These are phyloP conservation scores for Calliscelio sp. DNA, from an alignment of 2,888 invertebrate species.

Conservation along the genomic window DNA sequence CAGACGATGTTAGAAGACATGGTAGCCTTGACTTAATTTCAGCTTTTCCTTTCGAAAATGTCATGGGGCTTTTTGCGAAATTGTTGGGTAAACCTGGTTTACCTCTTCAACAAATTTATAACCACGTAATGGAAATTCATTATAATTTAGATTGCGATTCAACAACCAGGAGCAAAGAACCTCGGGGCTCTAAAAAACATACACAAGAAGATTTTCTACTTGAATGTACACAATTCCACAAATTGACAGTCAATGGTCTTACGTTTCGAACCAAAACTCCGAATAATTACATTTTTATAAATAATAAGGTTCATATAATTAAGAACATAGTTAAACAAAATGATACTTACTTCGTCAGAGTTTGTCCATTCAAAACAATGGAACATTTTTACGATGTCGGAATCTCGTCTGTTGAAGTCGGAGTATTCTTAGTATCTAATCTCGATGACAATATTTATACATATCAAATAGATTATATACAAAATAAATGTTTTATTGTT, in stretches of 20 bases:
- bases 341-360: conserved; percentile 11
- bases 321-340: conserved; percentile 4
- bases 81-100: conserved; percentile 38
- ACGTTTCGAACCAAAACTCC: background rate
- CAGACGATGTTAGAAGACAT: conserved; percentile 44
- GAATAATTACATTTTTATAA: background rate
- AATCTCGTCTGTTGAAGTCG: conserved; percentile 10
- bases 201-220: background rate
- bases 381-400: conserved; percentile 36
- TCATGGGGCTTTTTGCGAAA: conserved; percentile 46
- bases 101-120: conserved; percentile 41
- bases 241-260: conserved; percentile 20
- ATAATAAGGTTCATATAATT: conserved; percentile 16
- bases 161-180: too few relatives aligned
- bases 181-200: background rate
- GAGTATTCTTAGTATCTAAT: conserved; percentile 19
- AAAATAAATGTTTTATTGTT: conserved; percentile 24
- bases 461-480: background rate
- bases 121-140: background rate
- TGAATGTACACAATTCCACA: background rate
- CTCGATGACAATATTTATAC: too few relatives aligned
- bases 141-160: too few relatives aligned
- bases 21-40: conserved; percentile 48
- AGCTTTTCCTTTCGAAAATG: conserved; percentile 59
- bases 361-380: conserved; percentile 7